These are phyloP conservation scores for Drosophila fulvimacula DNA, from an alignment of 2,888 invertebrate species.

Conservation along the genomic window DNA sequence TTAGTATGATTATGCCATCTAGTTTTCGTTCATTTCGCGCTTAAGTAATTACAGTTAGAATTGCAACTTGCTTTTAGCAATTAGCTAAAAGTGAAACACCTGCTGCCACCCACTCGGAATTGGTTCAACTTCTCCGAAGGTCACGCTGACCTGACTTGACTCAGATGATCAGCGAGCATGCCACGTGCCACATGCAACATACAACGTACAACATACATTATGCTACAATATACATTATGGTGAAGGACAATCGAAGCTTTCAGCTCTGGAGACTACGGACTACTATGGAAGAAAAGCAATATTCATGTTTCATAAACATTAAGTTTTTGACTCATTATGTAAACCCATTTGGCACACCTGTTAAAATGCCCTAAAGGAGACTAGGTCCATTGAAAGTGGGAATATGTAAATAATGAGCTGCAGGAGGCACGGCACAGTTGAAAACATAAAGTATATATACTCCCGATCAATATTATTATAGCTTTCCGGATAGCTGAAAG, in stretches of 20 bases:
- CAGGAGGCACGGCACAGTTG: no score
- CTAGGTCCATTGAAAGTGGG: no score
- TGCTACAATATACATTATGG: no score
- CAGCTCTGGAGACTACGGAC: background rate
- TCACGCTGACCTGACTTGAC: conserved; percentile 19
- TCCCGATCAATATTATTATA: no score
- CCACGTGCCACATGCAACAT: conserved; percentile 26
- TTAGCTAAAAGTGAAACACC: conserved; percentile 49
- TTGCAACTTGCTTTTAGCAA: conserved; percentile 42
- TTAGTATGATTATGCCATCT: conserved; percentile 40
- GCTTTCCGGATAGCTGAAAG: no score
- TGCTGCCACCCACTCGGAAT: background rate
- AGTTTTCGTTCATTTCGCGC: conserved; percentile 3
- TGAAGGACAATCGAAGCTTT: no score
- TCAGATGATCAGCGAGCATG: conserved; percentile 41
- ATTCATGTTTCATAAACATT: conserved; percentile 8
- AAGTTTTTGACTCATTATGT: background rate
- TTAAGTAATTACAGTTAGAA: conserved; percentile 41
- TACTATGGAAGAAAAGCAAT: background rate
- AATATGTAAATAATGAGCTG: no score
- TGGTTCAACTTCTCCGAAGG: conserved; percentile 21
- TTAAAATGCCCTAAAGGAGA: background rate
- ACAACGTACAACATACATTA: background rate
- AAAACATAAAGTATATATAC: no score
- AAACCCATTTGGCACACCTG: background rate